These are phyloP conservation scores for Pteropus rufus DNA, from an alignment of 2,797 vertebrate species.

Conservation along the genomic window DNA sequence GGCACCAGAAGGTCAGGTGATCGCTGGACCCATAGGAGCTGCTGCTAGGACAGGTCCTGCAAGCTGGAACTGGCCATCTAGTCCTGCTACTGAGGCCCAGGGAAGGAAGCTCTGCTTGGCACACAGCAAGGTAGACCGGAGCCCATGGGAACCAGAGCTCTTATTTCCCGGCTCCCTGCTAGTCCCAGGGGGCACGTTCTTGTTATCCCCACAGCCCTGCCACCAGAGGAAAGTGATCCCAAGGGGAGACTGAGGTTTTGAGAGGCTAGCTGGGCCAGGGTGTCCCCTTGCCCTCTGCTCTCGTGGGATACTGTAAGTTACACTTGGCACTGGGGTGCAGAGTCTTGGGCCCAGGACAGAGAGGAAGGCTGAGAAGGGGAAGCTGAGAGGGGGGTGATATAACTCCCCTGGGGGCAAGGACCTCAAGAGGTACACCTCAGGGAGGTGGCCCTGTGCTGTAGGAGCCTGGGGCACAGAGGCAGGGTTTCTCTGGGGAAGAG, in stretches of 20 bases:
- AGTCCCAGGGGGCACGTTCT: not conserved
- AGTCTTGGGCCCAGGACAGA: not conserved
- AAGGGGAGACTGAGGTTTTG: not conserved
- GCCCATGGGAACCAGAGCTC: not conserved
- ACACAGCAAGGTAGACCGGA: not conserved
- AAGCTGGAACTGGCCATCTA: not conserved
- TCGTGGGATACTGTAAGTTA: not conserved
- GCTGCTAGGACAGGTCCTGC: not conserved
- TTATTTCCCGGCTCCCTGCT: not conserved
- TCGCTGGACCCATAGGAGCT: fast-evolving
- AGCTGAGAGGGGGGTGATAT: not conserved
- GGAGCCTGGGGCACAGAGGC: not conserved
- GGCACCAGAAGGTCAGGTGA: not conserved
- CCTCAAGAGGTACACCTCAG: not conserved
- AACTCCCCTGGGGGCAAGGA: too few species aligned
- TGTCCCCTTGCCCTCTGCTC: not conserved
- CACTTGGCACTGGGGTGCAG: not conserved
- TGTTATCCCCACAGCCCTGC: fast-evolving
- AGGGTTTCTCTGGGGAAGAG: not conserved
- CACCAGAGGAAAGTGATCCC: not conserved
- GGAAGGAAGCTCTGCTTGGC: not conserved
- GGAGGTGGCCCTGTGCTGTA: not conserved
- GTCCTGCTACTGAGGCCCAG: not conserved
- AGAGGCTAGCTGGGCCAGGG: not conserved
- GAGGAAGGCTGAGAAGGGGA: not conserved